Base-by-base conservation (phyloP, 1,140 invertebrate species). In the Sarcophaga peregrina region DNA sequence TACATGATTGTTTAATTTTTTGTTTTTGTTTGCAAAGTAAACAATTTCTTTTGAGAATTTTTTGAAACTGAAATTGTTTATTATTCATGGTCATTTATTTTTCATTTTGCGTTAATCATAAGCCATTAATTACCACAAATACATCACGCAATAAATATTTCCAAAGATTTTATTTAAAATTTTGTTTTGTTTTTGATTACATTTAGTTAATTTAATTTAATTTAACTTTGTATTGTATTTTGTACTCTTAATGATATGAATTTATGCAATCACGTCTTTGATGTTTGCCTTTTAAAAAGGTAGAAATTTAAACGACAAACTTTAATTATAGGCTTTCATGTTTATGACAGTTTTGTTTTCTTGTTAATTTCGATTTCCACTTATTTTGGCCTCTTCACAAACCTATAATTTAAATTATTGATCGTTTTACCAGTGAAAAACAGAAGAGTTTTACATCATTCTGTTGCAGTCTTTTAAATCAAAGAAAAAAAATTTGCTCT, bases 81-180 rank as follows among this genome's bases (percentile, higher is more conserved):
- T 68, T 68, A 68, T 68, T 68, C 17, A 68, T n/a, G n/a, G 54
- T n/a, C 7, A 58, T n/a, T 58, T 58, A 20, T 68, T 68, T 15
- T 68, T 5, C 7, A 8, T 68, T 25, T 15, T 68, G 20, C 7
- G 7, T 68, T 68, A 68, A 68, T 68, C 62, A 25, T 68, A 68
- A 25, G 62, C 62, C 17, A 68, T 68, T 68, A 20, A 68, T 20
- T 68, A 68, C 17, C 62, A 4, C 1, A 25, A 68, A n/a, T 68
- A 68, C 62, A 20, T 68, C 62, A 68, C 62, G 58, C 58, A 5
- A 68, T 68, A 20, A 8, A 20, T 20, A 68, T 68, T 58, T 58
- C 1, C n/a, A 15, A 9, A 58, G 52, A 3, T 15, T 58, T 58
- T 58, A 15, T 58, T 58, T 10, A 15, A 58, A 15, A 5, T n/a